phyloP scores from a whole-genome alignment of 2,113 vertebrate species.

The Prolemur simus region DNA sequence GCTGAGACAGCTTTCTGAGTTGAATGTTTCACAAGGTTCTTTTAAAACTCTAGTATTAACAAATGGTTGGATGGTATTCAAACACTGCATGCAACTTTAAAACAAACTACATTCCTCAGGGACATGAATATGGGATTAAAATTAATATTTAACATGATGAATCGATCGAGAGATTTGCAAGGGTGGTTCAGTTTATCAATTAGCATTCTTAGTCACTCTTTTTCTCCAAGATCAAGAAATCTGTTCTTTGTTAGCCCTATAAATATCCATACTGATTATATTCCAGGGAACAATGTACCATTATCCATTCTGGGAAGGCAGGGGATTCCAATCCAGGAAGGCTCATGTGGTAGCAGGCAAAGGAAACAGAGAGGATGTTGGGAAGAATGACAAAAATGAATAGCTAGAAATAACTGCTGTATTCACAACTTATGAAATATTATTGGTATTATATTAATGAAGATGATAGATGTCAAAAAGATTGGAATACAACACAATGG shows the following conservation, averaged over 20 bases:
- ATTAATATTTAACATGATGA: conserved; percentile 50
- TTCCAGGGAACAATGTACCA: not conserved
- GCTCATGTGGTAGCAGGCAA: not conserved
- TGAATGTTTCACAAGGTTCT: not conserved
- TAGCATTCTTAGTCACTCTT: not conserved
- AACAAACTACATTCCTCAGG: not conserved
- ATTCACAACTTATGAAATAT: not conserved
- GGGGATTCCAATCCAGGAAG: not conserved
- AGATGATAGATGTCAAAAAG: not conserved
- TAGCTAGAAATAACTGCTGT: not conserved
- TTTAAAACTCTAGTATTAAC: not conserved
- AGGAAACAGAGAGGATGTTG: not conserved
- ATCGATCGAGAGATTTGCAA: not conserved
- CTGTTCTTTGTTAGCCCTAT: not conserved
- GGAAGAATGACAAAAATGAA: not conserved
- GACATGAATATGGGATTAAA: not conserved
- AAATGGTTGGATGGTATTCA: not conserved
- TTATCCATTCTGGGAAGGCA: not conserved
- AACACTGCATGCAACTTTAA: not conserved
- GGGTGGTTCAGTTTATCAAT: not conserved
- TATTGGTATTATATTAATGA: not conserved
- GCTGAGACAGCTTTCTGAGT: not conserved
- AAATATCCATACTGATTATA: conserved; percentile 23
- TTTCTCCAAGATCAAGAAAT: not conserved
- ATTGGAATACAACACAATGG: not conserved